Conservation (phyloP, 1,140 invertebrate species). For the Sminthurides bifidus region DNA sequence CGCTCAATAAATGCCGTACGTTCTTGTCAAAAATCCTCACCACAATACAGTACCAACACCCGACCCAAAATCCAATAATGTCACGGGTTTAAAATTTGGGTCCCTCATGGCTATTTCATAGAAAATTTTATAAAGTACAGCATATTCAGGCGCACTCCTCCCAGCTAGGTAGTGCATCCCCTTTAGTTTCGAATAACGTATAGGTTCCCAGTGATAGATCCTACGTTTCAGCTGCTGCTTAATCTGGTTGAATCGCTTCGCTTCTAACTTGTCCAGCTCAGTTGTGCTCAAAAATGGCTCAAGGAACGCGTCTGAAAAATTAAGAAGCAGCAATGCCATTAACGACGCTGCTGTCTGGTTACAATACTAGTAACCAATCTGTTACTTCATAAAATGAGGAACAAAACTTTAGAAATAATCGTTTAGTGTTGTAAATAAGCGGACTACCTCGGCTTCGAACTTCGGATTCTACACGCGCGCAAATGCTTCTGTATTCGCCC, state of each 20-base stretch:
- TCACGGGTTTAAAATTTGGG: constrained; percentile 56
- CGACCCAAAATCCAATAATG: constrained; percentile 81
- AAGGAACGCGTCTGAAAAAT: constrained; percentile 31
- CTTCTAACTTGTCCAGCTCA: constrained; percentile 26
- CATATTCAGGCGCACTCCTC: constrained; percentile 60
- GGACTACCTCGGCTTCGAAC: not conserved
- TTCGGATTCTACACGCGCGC: not conserved
- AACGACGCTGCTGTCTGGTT: not conserved
- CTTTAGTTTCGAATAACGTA: constrained; percentile 52
- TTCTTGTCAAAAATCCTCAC: constrained; percentile 40
- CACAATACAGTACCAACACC: constrained; percentile 72
- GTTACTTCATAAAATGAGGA: no score
- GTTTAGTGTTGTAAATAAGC: no score
- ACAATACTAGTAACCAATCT: not conserved
- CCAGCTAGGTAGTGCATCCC: constrained; percentile 54
- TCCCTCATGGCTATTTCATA: constrained; percentile 54
- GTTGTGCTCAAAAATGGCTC: constrained; percentile 28
- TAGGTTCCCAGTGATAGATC: constrained; percentile 57
- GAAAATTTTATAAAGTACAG: constrained; percentile 55
- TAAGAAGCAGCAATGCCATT: not conserved
- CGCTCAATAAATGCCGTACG: no score
- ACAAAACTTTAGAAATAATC: no score
- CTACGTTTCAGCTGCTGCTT: constrained; percentile 43
- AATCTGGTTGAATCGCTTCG: constrained; percentile 21
- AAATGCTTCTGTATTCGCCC: constrained; percentile 4